Percentiles rank a stretch among this genome's conserved stretches.
phyloP scores from a whole-genome alignment of 1,140 invertebrate species.

The Diuraphis noxia region DNA sequence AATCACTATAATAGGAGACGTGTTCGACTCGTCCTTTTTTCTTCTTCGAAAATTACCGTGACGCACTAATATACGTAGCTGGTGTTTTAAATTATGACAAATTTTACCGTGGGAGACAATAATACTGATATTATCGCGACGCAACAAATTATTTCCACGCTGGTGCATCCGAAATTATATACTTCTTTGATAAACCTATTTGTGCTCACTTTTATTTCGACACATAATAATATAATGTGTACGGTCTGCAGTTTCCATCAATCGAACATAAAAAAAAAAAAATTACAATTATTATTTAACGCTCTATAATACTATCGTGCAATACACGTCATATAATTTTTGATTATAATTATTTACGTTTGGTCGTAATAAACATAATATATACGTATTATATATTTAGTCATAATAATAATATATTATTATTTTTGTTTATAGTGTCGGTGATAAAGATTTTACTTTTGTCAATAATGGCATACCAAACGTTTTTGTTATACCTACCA shows the following conservation, averaged over 20 bases:
- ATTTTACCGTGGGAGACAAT: conserved; percentile 11
- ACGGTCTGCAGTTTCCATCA: not conserved
- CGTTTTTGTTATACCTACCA: not conserved
- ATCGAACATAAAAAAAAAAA: not conserved
- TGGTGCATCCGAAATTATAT: not conserved
- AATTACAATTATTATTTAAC: not conserved
- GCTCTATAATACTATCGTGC: not conserved
- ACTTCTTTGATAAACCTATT: not conserved
- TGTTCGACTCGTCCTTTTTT: not conserved
- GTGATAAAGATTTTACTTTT: not conserved
- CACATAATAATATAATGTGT: not conserved
- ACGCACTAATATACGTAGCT: not conserved
- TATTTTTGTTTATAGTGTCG: not conserved
- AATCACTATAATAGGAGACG: not conserved
- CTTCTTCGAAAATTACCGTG: not conserved
- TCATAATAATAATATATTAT: not conserved
- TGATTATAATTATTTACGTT: not conserved
- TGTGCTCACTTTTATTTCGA: not conserved
- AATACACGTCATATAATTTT: not conserved
- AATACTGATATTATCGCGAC: not conserved
- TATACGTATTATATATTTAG: too few species aligned
- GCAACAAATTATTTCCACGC: not conserved
- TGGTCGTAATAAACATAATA: too few species aligned
- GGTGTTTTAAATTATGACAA: not conserved
- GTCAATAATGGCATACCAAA: not conserved